Evolutionary conservation across 2,797 vertebrate species (phyloP).

Genomic region (Serranus cabrilla): DNA sequence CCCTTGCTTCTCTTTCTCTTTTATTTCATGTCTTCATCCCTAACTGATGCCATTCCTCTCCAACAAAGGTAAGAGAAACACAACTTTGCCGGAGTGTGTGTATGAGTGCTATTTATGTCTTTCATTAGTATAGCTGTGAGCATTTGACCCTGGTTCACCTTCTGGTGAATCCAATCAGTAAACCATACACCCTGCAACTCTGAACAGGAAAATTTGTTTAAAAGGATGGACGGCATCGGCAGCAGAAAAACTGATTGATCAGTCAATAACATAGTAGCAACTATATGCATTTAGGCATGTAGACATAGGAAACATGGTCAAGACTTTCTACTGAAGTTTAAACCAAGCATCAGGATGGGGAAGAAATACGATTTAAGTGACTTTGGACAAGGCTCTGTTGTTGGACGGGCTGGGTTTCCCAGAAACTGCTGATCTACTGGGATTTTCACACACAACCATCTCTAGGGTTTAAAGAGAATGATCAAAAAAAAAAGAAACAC

Average conservation of each 20-base stretch:
- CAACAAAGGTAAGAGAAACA: constrained; percentile 72
- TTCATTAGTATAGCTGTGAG: neutral
- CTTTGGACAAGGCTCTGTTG: too few species aligned
- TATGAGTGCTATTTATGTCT: neutral
- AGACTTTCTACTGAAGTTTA: too few species aligned
- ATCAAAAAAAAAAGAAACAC: too few species aligned
- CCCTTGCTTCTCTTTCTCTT: constrained; percentile 14
- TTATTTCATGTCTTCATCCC: constrained; percentile 40
- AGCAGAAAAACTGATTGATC: neutral
- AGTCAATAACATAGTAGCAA: too few species aligned
- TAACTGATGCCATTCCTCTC: constrained; percentile 8
- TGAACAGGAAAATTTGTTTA: neutral
- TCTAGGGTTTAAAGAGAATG: too few species aligned
- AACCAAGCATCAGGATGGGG: too few species aligned
- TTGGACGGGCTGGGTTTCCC: too few species aligned
- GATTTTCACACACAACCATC: too few species aligned
- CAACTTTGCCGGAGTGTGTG: neutral
- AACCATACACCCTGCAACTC: neutral
- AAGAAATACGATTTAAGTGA: too few species aligned
- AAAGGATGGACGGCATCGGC: neutral
- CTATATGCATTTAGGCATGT: too few species aligned
- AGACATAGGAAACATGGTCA: too few species aligned
- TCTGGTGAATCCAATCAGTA: neutral
- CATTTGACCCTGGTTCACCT: neutral
- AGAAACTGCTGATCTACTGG: too few species aligned